Evolutionary conservation across 2,797 vertebrate genomes (phyloP).

Genomic region (Thaleichthys pacificus): DNA sequence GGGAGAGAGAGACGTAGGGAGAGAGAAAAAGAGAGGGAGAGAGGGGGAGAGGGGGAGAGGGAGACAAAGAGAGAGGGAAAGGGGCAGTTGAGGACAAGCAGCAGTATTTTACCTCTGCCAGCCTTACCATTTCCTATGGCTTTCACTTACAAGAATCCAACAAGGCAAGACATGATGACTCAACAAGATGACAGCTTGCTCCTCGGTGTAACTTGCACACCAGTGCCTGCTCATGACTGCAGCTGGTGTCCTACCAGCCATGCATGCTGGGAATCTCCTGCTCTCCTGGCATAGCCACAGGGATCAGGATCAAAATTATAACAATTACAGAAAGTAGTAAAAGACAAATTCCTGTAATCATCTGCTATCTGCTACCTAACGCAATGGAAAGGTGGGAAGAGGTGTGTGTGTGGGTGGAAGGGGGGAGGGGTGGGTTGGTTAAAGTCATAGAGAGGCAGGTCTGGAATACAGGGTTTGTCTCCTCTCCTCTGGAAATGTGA

Average conservation of each 20-base stretch:
- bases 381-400: slow-evolving; percentile 19
- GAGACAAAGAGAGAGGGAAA: not conserved
- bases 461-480: slow-evolving; percentile 18
- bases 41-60: not conserved
- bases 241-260: slow-evolving; percentile 51
- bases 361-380: slow-evolving; percentile 49
- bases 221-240: slow-evolving; percentile 32
- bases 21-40: slow-evolving; percentile 11
- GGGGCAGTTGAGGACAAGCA: slow-evolving; percentile 47
- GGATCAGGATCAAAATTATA: slow-evolving; percentile 59
- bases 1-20: no score
- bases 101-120: slow-evolving; percentile 9
- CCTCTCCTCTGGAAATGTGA: slow-evolving; percentile 29
- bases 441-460: slow-evolving; percentile 28
- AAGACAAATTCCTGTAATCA: slow-evolving; percentile 51
- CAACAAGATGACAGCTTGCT: slow-evolving; percentile 41
- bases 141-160: slow-evolving; percentile 46
- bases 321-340: slow-evolving; percentile 51
- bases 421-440: no score
- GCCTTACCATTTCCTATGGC: slow-evolving; percentile 29
- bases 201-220: slow-evolving; percentile 28
- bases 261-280: slow-evolving; percentile 34
- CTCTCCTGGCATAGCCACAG: slow-evolving; percentile 53
- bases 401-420: slow-evolving; percentile 15
- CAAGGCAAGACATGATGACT: slow-evolving; percentile 41